Percentiles rank a stretch among this genome's conserved stretches.
Evolutionary conservation across 2,888 invertebrate species (phyloP).

Genomic region (Priocnemis perturbator): DNA sequence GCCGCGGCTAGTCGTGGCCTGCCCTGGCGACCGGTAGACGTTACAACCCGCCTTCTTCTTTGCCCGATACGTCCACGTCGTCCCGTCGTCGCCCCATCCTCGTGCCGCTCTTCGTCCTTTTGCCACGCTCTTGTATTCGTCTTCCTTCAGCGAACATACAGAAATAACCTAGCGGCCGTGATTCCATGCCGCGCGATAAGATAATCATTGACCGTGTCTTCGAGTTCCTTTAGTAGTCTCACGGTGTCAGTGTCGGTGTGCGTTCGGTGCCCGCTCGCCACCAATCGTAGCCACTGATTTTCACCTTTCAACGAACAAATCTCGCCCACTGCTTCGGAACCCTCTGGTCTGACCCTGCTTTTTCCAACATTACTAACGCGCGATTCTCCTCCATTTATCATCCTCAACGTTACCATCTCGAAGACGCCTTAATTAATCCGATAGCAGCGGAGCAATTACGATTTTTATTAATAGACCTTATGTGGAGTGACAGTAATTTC

Average conservation of each 20-base stretch:
- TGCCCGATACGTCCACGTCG: not conserved
- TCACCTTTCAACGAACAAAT: too few relatives aligned
- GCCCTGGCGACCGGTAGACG: constrained; percentile 10
- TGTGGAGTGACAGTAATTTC: not conserved
- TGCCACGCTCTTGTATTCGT: constrained; percentile 28
- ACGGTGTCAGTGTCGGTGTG: too few relatives aligned
- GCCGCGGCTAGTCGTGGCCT: not conserved
- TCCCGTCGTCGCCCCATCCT: not conserved
- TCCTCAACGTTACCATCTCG: too few relatives aligned
- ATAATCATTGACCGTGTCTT: constrained; percentile 53
- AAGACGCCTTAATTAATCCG: too few relatives aligned
- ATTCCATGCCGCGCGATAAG: constrained; percentile 53
- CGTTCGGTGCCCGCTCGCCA: too few relatives aligned
- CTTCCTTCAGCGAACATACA: constrained; percentile 28
- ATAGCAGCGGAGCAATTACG: not conserved
- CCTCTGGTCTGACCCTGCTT: too few relatives aligned
- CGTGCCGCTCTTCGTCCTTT: constrained; percentile 24
- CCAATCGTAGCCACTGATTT: too few relatives aligned
- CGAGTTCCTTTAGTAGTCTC: constrained; percentile 31
- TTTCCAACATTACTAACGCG: too few relatives aligned
- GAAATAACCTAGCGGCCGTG: constrained; percentile 53
- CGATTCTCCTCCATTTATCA: too few relatives aligned
- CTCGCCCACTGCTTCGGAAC: too few relatives aligned
- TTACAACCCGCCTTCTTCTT: constrained; percentile 25
- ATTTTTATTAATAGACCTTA: not conserved